Conservation (phyloP, 1,140 invertebrate genomes). For the Caenorhabditis remanei region DNA sequence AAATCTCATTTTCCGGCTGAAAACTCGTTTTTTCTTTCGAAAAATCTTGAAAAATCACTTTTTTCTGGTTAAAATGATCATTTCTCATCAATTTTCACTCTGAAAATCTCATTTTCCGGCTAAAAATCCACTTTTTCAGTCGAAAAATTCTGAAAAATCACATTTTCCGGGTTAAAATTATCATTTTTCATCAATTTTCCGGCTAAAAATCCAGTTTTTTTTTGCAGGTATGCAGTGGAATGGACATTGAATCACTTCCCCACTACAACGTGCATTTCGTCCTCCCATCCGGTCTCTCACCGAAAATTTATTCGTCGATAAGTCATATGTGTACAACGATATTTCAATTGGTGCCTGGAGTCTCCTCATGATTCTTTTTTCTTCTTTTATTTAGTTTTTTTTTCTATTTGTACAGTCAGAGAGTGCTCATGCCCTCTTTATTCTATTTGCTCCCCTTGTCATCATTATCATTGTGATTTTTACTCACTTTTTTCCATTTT, state of each 20-base stretch:
- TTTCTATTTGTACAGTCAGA: neutral
- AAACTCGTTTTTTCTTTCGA: no score
- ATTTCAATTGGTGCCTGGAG: conserved; percentile 31
- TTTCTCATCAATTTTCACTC: no score
- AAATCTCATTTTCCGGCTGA: no score
- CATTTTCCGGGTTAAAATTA: no score
- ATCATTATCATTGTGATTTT: conserved; percentile 32
- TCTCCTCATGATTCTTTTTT: conserved; percentile 26
- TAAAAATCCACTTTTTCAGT: no score
- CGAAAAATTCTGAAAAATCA: no score
- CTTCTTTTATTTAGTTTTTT: no score
- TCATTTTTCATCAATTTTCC: no score
- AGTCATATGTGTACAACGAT: conserved; percentile 4
- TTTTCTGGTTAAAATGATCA: no score
- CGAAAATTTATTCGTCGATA: conserved; percentile 37
- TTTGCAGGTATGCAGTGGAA: conserved; percentile 54
- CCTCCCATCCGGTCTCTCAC: conserved; percentile 37
- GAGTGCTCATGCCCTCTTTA: conserved; percentile 20
- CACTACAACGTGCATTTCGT: conserved; percentile 63
- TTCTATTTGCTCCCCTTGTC: conserved; percentile 39
- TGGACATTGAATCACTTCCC: conserved; percentile 42
- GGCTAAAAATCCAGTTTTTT: neutral
- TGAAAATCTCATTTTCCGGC: no score
- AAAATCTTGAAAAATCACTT: no score
- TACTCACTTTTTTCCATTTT: neutral